Evolutionary conservation across 2,888 invertebrate species (phyloP).

Genomic region (Euclidia mi): DNA sequence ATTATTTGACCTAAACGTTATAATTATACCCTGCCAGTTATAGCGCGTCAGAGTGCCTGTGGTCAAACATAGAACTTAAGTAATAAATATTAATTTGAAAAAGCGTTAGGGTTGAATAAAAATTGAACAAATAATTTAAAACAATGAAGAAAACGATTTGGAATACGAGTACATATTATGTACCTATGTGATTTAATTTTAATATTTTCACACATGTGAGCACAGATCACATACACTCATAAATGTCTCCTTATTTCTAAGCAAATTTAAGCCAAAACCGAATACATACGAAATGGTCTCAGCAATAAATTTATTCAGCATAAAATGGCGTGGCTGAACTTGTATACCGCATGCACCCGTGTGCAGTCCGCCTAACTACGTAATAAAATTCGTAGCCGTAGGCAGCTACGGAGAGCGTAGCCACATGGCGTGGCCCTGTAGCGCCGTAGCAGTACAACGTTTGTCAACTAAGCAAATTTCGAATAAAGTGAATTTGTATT

Average conservation of each 20-base stretch:
- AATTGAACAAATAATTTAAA: too few species aligned
- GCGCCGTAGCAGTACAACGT: constrained; percentile 27
- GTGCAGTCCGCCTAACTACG: constrained; percentile 56
- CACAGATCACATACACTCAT: background rate
- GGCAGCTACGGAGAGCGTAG: constrained; percentile 15
- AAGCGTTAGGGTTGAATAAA: too few species aligned
- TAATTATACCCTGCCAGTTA: too few species aligned
- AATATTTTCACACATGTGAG: too few species aligned
- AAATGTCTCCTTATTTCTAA: constrained; percentile 21
- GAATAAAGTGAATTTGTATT: constrained; percentile 42
- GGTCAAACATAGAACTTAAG: too few species aligned
- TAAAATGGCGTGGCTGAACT: constrained; percentile 56
- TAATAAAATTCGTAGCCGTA: constrained; percentile 49
- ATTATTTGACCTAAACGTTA: too few species aligned
- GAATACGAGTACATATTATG: too few species aligned
- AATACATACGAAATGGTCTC: constrained; percentile 40
- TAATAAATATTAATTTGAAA: too few species aligned
- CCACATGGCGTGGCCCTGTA: background rate
- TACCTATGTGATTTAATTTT: too few species aligned
- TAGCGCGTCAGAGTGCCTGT: too few species aligned
- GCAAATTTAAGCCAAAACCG: constrained; percentile 44
- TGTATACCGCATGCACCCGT: constrained; percentile 56
- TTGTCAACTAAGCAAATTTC: constrained; percentile 51
- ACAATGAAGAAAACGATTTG: too few species aligned
- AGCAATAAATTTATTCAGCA: constrained; percentile 51